Evolutionary conservation across 2,113 vertebrate genomes (phyloP).

Genomic region (Rhagologus leucostigma): DNA sequence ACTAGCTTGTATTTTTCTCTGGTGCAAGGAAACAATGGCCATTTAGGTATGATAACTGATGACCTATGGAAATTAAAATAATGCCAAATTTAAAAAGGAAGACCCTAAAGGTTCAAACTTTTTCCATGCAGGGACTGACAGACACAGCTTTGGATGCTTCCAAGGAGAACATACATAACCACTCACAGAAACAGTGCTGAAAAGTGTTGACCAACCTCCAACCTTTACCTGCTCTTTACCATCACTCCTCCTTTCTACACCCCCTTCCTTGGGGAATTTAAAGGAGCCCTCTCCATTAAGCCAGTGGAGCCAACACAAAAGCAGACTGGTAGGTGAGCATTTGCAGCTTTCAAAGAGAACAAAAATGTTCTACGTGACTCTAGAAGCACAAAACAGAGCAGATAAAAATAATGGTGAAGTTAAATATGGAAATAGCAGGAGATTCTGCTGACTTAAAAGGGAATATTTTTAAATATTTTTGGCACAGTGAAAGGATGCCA

Average conservation of each 20-base stretch:
- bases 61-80: not conserved
- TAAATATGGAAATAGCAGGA: slow-evolving; percentile 8
- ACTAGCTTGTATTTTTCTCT: not conserved
- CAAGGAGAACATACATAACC: not conserved
- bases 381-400: not conserved
- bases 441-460: not conserved
- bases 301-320: not conserved
- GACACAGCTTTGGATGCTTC: not conserved
- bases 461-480: slow-evolving; percentile 7
- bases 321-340: accelerated
- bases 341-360: not conserved
- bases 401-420: not conserved
- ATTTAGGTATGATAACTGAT: not conserved
- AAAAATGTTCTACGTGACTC: not conserved
- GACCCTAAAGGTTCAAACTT: not conserved
- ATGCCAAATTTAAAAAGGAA: not conserved
- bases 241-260: not conserved
- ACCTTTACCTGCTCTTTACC: not conserved
- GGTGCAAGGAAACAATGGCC: not conserved
- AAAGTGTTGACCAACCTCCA: not conserved
- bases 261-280: not conserved
- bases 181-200: not conserved
- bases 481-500: not conserved
- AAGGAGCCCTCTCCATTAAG: not conserved
- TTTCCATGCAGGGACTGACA: not conserved